Evolutionary conservation across 35 echinoderm and acorn worm genomes (phyloP).

Genomic region (Acanthaster planci): DNA sequence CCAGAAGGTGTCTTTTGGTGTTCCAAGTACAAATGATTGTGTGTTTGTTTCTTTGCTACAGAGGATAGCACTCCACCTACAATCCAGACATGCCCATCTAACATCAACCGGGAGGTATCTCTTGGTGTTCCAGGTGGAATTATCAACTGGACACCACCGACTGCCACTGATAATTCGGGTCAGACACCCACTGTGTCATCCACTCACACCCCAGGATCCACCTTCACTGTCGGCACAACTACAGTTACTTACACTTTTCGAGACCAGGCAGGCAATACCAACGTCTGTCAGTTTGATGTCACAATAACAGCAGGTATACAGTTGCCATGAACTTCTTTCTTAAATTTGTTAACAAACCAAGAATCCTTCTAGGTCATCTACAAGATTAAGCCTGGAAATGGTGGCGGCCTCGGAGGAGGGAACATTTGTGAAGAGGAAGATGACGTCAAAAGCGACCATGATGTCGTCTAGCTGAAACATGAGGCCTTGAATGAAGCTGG

Average conservation of each 20-base stretch:
- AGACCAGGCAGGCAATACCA: conserved; percentile 39
- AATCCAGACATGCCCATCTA: not conserved
- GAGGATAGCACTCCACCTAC: not conserved
- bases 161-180: conserved; percentile 57
- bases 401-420: no score
- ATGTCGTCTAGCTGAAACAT: no score
- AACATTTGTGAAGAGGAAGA: no score
- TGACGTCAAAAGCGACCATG: no score
- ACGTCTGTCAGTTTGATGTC: conserved; percentile 14
- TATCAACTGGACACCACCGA: conserved; percentile 53
- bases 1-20: not conserved
- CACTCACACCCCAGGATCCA: conserved; percentile 17
- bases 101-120: not conserved
- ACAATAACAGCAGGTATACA: conserved; percentile 50
- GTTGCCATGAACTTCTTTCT: no score
- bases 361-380: no score
- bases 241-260: conserved; percentile 52
- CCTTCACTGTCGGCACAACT: conserved; percentile 23
- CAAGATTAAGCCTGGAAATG: no score
- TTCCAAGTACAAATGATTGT: not conserved
- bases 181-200: not conserved
- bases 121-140: not conserved
- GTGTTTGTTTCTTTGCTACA: not conserved
- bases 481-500: no score
- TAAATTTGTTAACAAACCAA: no score